Evolutionary conservation across 2,888 invertebrate species (phyloP), one percentile per base, ranked within the genome.

Genomic region (Agonopterix subpropinquella): DNA sequence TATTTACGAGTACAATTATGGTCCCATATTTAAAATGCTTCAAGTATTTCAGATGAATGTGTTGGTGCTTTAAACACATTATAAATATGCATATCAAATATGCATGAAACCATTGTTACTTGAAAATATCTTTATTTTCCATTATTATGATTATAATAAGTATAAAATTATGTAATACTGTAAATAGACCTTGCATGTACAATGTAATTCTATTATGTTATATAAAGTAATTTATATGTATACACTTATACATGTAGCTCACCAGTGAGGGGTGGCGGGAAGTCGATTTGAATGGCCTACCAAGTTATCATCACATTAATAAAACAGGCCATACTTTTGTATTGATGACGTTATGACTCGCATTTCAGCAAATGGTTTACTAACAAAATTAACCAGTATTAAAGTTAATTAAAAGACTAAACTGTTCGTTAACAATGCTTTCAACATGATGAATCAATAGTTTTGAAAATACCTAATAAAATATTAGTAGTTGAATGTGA

Each of bases 151-250:
- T 44, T 48, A 61, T 65, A 59, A 9, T 46, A 11, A 46, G 54
- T 43, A 43, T 39, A 65, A 67, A 57, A 65, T 61, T 67, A 67
- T 62, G 62, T 58, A 64, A 68, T 68, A 64, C 55, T 77, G 75
- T 80, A 78, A 74, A 78, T 79, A 74, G 70, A 67, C 64, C 65
- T 65, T 70, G 70, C 70, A 70, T 77, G 77, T 80, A 76, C 66
- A 72, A 75, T 70, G 67, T 70, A 66, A 64, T 65, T 64, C 65
- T 57, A 53, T 50, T 56, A 52, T 56, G 44, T 57, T 64, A 59
- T 63, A 61, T 67, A 57, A 58, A 65, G 58, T 68, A 67, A 68
- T 58, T 67, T 64, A 65, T 66, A 67, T 41, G 41, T 28, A 28
- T 28, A 28, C 28, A 28, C 28, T 28, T 28, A 28, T 58, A 49